Evolutionary conservation across 2,797 vertebrate genomes (phyloP).

Genomic region (Chloroceryle amazona): DNA sequence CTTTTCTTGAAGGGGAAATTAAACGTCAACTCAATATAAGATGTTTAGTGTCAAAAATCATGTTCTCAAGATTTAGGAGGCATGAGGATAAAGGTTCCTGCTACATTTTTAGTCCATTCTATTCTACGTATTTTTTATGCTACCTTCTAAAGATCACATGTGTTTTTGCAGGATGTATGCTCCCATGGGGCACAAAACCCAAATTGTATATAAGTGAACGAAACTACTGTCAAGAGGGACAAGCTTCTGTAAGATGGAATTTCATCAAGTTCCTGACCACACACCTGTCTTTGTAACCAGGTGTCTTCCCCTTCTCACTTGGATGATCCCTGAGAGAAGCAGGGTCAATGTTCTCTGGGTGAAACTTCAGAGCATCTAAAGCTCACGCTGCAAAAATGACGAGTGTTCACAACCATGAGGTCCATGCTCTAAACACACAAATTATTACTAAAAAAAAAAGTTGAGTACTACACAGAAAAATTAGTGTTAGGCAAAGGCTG

Average conservation of each 20-base stretch:
- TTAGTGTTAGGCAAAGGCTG: accelerated
- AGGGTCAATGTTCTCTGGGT: accelerated
- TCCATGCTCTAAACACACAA: neutral
- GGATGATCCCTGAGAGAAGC: accelerated
- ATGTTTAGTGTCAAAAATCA: neutral
- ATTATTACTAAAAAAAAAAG: neutral
- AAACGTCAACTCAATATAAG: neutral
- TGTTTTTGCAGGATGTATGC: neutral
- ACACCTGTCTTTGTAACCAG: accelerated
- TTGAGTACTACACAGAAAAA: neutral
- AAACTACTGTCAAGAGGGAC: neutral
- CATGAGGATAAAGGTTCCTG: neutral
- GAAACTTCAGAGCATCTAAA: neutral
- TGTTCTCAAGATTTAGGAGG: neutral
- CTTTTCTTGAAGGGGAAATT: neutral
- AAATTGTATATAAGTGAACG: neutral
- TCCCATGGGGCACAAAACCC: neutral
- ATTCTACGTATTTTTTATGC: neutral
- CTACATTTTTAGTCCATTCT: neutral
- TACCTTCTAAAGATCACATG: neutral
- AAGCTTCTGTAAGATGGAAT: neutral
- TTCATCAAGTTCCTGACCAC: neutral
- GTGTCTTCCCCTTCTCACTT: neutral
- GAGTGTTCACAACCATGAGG: neutral
- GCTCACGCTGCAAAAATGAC: neutral